These are phyloP conservation scores for Lithosia quadra DNA, from an alignment of 2,888 invertebrate genomes.

Conservation along the genomic window DNA sequence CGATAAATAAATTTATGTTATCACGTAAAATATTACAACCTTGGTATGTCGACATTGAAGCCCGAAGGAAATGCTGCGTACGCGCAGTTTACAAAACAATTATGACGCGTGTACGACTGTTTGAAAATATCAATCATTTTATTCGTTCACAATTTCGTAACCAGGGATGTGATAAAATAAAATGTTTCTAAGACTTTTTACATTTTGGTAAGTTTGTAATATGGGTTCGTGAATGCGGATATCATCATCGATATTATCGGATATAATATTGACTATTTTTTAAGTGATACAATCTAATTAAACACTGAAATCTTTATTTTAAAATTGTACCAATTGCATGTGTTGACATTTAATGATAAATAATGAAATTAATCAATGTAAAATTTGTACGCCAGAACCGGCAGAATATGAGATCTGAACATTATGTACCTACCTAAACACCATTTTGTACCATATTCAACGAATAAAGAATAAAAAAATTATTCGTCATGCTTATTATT, in stretches of 20 bases:
- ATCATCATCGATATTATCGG: too few species aligned
- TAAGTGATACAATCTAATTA: too few species aligned
- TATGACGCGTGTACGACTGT: conserved; percentile 7
- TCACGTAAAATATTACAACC: conserved; percentile 1
- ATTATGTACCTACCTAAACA: too few species aligned
- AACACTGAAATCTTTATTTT: too few species aligned
- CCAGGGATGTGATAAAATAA: background rate
- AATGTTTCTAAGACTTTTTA: background rate
- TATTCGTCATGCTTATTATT: background rate
- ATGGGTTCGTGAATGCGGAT: background rate
- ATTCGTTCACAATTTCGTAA: conserved; percentile 3
- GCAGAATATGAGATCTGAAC: too few species aligned
- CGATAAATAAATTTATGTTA: background rate
- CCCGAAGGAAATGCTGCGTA: conserved; percentile 30
- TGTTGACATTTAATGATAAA: too few species aligned
- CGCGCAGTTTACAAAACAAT: conserved; percentile 39
- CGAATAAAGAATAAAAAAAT: too few species aligned
- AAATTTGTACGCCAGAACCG: too few species aligned
- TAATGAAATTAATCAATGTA: too few species aligned
- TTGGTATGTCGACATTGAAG: conserved; percentile 9
- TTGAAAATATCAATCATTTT: conserved; percentile 12
- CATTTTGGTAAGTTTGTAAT: background rate
- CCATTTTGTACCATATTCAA: too few species aligned
- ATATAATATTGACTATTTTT: too few species aligned
- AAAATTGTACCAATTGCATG: too few species aligned